Conservation (phyloP, 2,888 invertebrate genomes). For the Diploptera punctata region DNA sequence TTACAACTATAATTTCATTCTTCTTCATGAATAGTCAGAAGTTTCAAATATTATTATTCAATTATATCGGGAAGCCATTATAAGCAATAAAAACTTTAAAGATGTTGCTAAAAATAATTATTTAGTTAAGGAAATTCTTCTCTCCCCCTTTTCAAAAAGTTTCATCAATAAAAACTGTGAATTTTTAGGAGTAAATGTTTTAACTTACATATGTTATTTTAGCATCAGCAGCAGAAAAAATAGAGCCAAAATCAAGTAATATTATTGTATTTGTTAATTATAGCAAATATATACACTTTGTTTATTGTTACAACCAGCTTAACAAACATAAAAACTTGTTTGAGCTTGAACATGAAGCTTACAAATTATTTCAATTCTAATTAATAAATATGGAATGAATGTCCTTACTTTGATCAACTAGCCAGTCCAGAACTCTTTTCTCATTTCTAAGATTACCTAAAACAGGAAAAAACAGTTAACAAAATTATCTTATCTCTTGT, state of each 20-base stretch:
- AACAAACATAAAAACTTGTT: not conserved
- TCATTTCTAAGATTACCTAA: conserved; percentile 94
- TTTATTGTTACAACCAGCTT: not conserved
- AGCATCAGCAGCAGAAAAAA: not conserved
- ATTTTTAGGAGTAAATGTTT: no score
- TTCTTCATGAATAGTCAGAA: no score
- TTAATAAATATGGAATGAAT: conserved; percentile 2
- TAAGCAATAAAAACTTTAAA: no score
- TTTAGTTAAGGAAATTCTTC: no score
- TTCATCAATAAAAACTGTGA: no score
- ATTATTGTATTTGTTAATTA: conserved; percentile 6
- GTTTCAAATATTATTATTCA: no score
- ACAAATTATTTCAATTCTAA: not conserved
- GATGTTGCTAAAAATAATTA: no score
- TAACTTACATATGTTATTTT: no score
- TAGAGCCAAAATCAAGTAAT: not conserved
- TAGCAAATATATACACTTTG: not conserved
- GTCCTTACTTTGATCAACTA: conserved; percentile 94
- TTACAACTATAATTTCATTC: no score
- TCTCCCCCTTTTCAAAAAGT: no score
- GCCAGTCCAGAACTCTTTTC: conserved; percentile 95
- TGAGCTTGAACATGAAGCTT: not conserved
- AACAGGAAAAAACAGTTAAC: conserved; percentile 57
- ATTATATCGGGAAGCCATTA: no score
- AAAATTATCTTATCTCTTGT: no score